Base-by-base conservation (phyloP, 2,888 invertebrate species). In the Clunio marinus region DNA sequence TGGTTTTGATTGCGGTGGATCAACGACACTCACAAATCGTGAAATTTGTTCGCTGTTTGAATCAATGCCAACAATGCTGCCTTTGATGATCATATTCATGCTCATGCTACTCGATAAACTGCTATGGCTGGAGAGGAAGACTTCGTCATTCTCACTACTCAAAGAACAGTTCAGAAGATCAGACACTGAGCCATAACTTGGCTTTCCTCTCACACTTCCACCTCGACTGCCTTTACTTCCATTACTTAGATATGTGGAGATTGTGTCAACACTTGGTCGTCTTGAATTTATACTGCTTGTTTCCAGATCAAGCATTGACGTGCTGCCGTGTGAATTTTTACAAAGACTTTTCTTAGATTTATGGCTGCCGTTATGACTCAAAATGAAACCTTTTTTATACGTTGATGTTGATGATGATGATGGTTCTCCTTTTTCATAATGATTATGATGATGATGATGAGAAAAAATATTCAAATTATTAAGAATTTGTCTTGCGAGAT, bases 221-320 rank as follows among this genome's bases (percentile, higher is more conserved):
- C 78, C 70, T 15, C 63, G 60, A 74, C 87, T 86, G 71, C 86
- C 87, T 76, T 88, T 86, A 80, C 89, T 91, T 78, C 91, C 91
- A 72, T 88, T 91, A 76, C 92, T 92, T 73, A 93, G 83, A 81
- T 93, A 93, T 0, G 93, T 93, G 69, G 92, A 92, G 28, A 93
- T 90, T 10, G 93, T 93, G 77, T 93, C 93, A 46, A 92, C 87
- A 76, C 91, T 91, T 69, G 91, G 92, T 20, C 92, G 81, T 13
- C 87, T 88, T 65, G 88, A 89, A 73, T 88, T 87, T 60, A 88
- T 86, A 75, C 89, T 88, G 74, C 86, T 86, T 69, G 86, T 84
- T 76, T 88, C 88, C 0, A 83, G 76, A 24, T 66, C 66, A 1
- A 66, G 24, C 20, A 46, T 66, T 27, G 66, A 66, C 4, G 68